These are phyloP conservation scores for Eupeodes latifasciatus DNA, from an alignment of 2,888 invertebrate genomes.

Conservation along the genomic window DNA sequence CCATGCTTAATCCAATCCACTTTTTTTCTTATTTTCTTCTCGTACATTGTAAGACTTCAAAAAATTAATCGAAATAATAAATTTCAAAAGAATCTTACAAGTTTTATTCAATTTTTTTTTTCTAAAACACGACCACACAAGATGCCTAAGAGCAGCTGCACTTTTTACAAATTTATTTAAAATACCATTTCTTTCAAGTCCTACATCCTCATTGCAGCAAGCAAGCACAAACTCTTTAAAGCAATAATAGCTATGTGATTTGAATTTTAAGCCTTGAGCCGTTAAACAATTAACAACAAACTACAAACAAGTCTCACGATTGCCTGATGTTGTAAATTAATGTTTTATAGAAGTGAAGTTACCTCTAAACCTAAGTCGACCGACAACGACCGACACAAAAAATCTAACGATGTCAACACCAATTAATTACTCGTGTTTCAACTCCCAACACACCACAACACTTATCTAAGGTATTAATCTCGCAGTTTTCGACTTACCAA, in stretches of 20 bases:
- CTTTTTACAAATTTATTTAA: not conserved
- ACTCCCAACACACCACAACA: not conserved
- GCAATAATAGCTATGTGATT: not conserved
- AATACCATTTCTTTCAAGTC: not conserved
- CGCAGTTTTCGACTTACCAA: not conserved
- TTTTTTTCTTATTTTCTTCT: not conserved
- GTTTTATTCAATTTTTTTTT: constrained; percentile 12
- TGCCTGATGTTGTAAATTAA: constrained; percentile 17
- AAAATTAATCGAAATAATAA: not conserved
- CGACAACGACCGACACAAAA: not conserved
- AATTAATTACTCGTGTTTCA: constrained; percentile 27
- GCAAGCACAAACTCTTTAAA: not conserved
- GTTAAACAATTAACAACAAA: constrained; percentile 6
- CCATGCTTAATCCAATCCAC: no score
- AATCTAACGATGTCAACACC: constrained; percentile 31
- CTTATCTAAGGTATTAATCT: constrained; percentile 2
- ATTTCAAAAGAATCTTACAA: not conserved
- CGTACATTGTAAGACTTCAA: not conserved
- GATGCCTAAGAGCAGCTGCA: not conserved
- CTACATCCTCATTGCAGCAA: constrained; percentile 2
- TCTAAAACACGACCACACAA: not conserved
- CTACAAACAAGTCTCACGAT: constrained; percentile 5
- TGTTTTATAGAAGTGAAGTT: not conserved
- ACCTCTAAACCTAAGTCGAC: not conserved
- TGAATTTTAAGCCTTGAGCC: constrained; percentile 17